A percentile compares a stretch with the other conserved stretches of the same genome.
Conservation (phyloP, 1,140 invertebrate genomes). For the Artemia franciscana region DNA sequence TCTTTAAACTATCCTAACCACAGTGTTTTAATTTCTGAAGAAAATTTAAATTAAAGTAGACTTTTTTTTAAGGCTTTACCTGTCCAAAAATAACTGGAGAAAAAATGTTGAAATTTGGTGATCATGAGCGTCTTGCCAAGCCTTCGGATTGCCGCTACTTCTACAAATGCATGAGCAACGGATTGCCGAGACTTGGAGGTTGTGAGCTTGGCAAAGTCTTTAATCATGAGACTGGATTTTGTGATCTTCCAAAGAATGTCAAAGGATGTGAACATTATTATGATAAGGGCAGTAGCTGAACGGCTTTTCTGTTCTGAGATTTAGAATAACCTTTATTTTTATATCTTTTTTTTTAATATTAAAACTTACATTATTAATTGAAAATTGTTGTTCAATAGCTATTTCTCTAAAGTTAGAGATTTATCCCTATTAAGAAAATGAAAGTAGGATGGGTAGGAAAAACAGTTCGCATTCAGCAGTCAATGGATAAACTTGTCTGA, state of each 20-base stretch:
- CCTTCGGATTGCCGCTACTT: conserved; percentile 18
- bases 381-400: no score
- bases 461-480: no score
- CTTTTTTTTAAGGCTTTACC: conserved; percentile 17
- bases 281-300: background rate
- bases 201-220: conserved; percentile 23
- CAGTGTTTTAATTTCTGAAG: no score
- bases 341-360: background rate
- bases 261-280: conserved; percentile 9
- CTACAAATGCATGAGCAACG: conserved; percentile 19
- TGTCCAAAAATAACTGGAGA: no score
- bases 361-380: no score
- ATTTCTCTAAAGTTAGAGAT: no score
- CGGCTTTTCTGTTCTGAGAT: no score
- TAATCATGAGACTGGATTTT: conserved; percentile 20
- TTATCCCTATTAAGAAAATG: no score
- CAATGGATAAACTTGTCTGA: no score
- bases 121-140: conserved; percentile 16
- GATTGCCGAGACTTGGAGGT: conserved; percentile 17
- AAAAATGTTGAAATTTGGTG: conserved; percentile 12
- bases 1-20: no score
- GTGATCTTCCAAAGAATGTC: conserved; percentile 22
- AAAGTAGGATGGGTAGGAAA: no score
- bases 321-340: background rate
- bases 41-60: no score